Evolutionary conservation across 2,113 vertebrate genomes (phyloP), one percentile per base, ranked within the genome.

Genomic region (Hippocampus comes): DNA sequence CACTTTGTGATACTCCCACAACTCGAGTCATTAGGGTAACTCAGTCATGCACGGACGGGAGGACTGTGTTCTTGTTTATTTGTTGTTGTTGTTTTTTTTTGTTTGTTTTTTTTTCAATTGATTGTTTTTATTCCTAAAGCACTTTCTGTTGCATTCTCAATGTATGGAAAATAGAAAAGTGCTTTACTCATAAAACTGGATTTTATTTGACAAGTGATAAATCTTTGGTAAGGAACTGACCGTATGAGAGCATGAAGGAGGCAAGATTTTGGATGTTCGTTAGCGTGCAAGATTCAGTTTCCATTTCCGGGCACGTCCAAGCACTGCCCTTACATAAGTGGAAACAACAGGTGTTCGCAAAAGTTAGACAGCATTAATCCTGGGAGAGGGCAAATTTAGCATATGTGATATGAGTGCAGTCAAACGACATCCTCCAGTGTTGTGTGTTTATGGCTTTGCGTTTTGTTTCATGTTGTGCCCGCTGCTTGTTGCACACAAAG

Each of bases 271-370:
- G 68, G 59, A 72, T 68, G 75, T 38, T 38, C 1, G 43, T 71
- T 76, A 79, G 65, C 74, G 74, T 80, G 72, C 48, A 64, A 73
- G 48, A 70, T 74, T 76, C 75, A 67, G 82, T 73, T 53, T 85
- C 77, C 70, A 80, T 88, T 89, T 84, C 83, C 72, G 65, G 70
- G 70, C 66, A 53, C 69, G 56, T 84, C 69, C 43, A 38, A 75
- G 53, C 17, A 42, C 63, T 34, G 30, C 43, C 30, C 67, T 88
- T 88, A 78, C 83, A 79, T 87, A 84, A 89, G 84, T 68, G 81
- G 49, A 72, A 75, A 66, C 75, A 85, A 86, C 91, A 89, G 88
- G 82, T 90, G 89, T 79, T 55, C 23, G 72, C 63, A 73, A 85
- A 48, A 82, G 69, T 77, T 72, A 63, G 71, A 82, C 79, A 70